Base-by-base conservation (phyloP, 2,888 invertebrate genomes). In the Malacosoma neustria region DNA sequence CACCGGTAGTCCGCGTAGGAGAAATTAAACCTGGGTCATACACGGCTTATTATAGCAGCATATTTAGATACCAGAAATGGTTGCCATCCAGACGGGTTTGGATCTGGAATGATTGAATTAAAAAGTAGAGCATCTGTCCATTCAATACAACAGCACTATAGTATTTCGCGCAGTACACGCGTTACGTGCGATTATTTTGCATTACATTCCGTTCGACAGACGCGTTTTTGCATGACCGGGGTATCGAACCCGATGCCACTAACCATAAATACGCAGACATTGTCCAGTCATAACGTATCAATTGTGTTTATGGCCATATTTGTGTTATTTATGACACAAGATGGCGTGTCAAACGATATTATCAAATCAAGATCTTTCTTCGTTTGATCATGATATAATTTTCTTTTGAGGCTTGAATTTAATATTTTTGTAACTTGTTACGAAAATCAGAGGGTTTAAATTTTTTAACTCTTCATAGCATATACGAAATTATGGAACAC, bases 101-200 rank as follows among this genome's bases (percentile, higher is more conserved):
- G n/a, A n/a, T n/a, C n/a, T n/a, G n/a, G n/a, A n/a, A n/a, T n/a
- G n/a, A n/a, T n/a, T n/a, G n/a, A n/a, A n/a, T n/a, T n/a, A n/a
- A n/a, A n/a, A 44, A 40, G 57, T 62, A 55, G 66, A 77, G 76
- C 64, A 49, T 6, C 13, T 9, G 52, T 13, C 41, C 22, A 0
- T 9, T 5, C 52, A 14, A 14, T 37, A 13, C 48, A 45, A 38
- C 37, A 49, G 51, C 54, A 49, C 52, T 40, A 60, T 63, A 69
- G 72, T 74, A 77, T 73, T 72, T 76, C 58, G 67, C 79, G 59
- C 65, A 58, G 61, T 69, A 73, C 77, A 72, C 73, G 67, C 73
- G 80, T 80, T 81, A 81, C 72, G 64, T 60, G 52, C 71, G 72
- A 73, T 80, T 76, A 75, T 69, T 73, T 61, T 62, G 65, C 74